Conservation (phyloP, 2,797 vertebrate species). For the Leptoclinus maculatus region DNA sequence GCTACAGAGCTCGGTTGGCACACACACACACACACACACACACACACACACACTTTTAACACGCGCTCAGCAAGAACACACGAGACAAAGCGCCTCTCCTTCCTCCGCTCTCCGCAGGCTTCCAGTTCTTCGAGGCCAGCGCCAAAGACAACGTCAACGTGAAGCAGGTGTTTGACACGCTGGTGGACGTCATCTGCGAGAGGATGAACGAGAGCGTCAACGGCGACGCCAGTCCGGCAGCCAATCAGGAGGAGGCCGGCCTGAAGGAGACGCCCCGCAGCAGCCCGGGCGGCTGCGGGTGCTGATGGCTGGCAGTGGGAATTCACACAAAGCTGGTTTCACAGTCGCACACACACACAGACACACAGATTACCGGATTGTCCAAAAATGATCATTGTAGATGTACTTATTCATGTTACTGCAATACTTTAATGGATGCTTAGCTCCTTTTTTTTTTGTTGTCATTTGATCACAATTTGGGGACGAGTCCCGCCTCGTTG, state of each 20-base stretch:
- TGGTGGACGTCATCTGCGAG: constrained; percentile 92
- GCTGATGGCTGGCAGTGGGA: constrained; percentile 75
- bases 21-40: not conserved
- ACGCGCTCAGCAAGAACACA: not conserved
- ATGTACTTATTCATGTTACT: constrained; percentile 48
- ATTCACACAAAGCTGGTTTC: constrained; percentile 10
- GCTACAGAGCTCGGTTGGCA: constrained; percentile 88
- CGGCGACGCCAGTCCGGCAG: constrained; percentile 62
- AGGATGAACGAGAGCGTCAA: constrained; percentile 92
- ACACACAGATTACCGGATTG: constrained; percentile 20
- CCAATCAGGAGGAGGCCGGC: constrained; percentile 76
- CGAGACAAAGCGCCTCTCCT: not conserved
- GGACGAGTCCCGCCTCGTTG: constrained; percentile 1
- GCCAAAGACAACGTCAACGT: constrained; percentile 94
- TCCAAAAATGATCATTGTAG: constrained; percentile 48
- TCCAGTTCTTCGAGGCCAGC: constrained; percentile 93
- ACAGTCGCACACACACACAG: not conserved
- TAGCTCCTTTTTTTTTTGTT: not conserved
- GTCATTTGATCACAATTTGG: not conserved
- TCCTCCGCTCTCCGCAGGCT: constrained; percentile 77
- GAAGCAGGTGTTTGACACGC: constrained; percentile 91
- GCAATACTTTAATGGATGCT: constrained; percentile 13
- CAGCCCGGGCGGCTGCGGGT: constrained; percentile 83
- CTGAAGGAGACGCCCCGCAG: constrained; percentile 79
- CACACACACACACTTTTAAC: not conserved